These are phyloP conservation scores for Acanthochromis polyacanthus DNA, from an alignment of 2,113 vertebrate species.

Conservation along the genomic window DNA sequence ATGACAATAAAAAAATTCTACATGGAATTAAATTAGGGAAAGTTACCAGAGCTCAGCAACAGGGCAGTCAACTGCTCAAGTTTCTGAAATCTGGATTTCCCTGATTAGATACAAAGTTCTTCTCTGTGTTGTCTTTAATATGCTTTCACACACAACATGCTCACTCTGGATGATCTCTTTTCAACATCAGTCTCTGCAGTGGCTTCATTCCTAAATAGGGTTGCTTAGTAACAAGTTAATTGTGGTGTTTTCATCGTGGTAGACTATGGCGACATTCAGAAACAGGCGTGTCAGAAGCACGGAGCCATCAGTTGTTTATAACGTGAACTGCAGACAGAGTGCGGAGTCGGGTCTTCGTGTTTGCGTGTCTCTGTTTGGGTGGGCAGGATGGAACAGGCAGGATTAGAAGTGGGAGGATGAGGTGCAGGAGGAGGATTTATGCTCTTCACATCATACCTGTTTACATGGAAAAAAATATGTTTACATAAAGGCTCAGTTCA, in stretches of 20 bases:
- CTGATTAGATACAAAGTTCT: no score
- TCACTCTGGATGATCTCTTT: background rate
- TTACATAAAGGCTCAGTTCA: slow-evolving; percentile 42
- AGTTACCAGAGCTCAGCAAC: background rate
- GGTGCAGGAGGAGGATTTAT: slow-evolving; percentile 36
- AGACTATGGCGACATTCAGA: background rate
- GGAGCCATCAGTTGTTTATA: background rate
- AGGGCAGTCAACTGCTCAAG: background rate
- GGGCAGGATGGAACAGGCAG: background rate
- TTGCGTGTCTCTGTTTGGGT: background rate
- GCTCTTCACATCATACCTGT: slow-evolving; percentile 39
- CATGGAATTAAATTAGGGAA: background rate
- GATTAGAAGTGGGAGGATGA: slow-evolving; percentile 1
- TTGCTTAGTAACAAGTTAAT: slow-evolving; percentile 13
- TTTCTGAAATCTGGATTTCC: background rate
- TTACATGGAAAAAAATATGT: slow-evolving; percentile 56
- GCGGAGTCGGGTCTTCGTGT: background rate
- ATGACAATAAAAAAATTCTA: background rate
- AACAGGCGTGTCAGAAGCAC: background rate
- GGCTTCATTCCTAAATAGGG: background rate
- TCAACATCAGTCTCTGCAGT: background rate
- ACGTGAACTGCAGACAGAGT: slow-evolving; percentile 21
- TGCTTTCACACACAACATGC: background rate
- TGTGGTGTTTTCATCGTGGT: background rate
- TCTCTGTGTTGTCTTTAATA: background rate